Conservation (phyloP, 2,113 vertebrate species). For the Prionailurus viverrinus region DNA sequence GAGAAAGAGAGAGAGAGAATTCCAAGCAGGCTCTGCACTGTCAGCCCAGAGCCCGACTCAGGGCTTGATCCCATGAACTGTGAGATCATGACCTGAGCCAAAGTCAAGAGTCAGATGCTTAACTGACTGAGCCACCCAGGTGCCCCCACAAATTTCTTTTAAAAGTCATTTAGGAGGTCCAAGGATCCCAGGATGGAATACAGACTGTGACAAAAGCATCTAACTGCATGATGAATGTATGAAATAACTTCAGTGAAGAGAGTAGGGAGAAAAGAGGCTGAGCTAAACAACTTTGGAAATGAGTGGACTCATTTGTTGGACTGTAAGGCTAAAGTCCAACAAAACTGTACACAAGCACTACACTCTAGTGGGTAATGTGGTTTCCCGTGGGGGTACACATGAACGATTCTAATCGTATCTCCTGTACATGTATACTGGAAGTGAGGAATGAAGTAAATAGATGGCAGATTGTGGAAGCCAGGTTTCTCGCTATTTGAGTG, state of each 20-base stretch:
- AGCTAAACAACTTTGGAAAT: slow-evolving; percentile 14
- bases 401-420: not conserved
- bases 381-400: not conserved
- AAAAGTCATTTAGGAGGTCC: not conserved
- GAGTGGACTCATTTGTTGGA: not conserved
- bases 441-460: not conserved
- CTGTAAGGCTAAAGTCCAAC: not conserved
- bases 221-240: no score
- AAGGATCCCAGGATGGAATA: not conserved
- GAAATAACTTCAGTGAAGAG: not conserved
- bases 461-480: not conserved
- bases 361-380: not conserved
- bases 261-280: not conserved
- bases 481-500: not conserved
- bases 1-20: no score
- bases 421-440: not conserved
- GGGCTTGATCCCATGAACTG: no score
- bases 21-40: no score
- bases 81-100: no score
- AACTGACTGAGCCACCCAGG: no score
- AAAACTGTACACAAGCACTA: not conserved
- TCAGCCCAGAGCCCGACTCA: no score
- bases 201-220: no score
- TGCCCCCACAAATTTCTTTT: not conserved
- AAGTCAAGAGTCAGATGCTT: no score